Evolutionary conservation across 2,113 vertebrate species (phyloP).

Genomic region (Trichomycterus rosablanca): DNA sequence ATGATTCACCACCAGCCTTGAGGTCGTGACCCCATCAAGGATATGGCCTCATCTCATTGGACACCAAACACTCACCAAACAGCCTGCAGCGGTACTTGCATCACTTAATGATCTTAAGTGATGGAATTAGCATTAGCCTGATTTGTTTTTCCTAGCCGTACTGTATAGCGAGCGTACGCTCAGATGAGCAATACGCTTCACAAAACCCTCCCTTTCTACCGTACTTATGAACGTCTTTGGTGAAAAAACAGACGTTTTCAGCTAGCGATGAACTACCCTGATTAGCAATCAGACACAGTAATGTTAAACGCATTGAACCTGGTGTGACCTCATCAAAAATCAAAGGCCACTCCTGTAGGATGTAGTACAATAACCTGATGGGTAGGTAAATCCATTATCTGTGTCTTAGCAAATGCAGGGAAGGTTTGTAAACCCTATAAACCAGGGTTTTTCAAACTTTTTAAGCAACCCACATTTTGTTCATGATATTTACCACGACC

Average conservation of each 20-base stretch:
- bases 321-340: conserved; percentile 6
- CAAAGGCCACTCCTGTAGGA: no score
- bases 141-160: conserved; percentile 54
- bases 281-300: conserved; percentile 49
- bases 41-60: conserved; percentile 44
- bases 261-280: conserved; percentile 48
- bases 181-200: conserved; percentile 4
- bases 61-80: conserved; percentile 42
- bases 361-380: no score
- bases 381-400: no score
- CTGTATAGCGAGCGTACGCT: conserved; percentile 21
- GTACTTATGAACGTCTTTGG: conserved; percentile 48
- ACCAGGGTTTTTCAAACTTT: no score
- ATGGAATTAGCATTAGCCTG: conserved; percentile 55
- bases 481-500: no score
- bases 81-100: conserved; percentile 45
- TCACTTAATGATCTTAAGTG: conserved; percentile 48
- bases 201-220: conserved; percentile 10
- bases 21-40: conserved; percentile 40
- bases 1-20: conserved; percentile 38
- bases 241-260: conserved; percentile 41
- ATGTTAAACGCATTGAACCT: conserved; percentile 16
- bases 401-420: no score
- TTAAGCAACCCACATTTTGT: no score
- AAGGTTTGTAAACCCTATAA: no score